Evolutionary conservation across 2,888 invertebrate species (phyloP), one percentile per base, ranked within the genome.

Genomic region (Macaria notata): DNA sequence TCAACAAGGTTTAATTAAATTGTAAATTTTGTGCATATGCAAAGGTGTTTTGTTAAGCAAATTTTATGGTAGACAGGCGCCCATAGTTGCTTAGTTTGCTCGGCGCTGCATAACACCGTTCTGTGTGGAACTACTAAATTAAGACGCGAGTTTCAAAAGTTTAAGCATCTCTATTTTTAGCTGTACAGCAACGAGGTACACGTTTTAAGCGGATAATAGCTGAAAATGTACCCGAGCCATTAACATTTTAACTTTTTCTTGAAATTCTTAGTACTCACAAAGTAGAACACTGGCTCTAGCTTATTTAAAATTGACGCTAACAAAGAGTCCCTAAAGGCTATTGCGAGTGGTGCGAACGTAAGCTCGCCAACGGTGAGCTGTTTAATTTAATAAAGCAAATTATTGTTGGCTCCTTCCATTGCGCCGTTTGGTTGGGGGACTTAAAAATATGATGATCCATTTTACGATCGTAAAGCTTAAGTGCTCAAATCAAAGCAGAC

Each of bases 91-190:
- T 69, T 70, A 77, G 69, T 81, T 81, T 75, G 67, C 72, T 67
- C 71, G 68, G 76, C 79, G 79, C 71, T 79, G 77, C 75, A 76
- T 70, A 77, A 62, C 75, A 79, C 71, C 72, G 75, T 78, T 76
- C 48, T 70, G 73, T 72, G 77, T 75, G 75, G 82, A 81, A 80
- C 75, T 76, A 73, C 69, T 76, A 81, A 79, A 80, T 81, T 77
- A 75, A 66, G 71, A 65, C 57, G 59, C 19, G 55, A 64, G 61
- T 71, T 70, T 65, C 68, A 58, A 63, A 54, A 54, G 29, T 48
- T 46, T 47, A 49, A 63, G 59, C 64, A 59, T 64, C 64, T 45
- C 49, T 72, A 54, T 65, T 66, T 63, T 52, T 45, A 41, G 42
- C 33, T 44, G 9, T 48, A 19, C 52, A 46, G 43, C 53, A 19